Base-by-base conservation (phyloP, 2,888 invertebrate genomes). In the Bellardia bayeri region DNA sequence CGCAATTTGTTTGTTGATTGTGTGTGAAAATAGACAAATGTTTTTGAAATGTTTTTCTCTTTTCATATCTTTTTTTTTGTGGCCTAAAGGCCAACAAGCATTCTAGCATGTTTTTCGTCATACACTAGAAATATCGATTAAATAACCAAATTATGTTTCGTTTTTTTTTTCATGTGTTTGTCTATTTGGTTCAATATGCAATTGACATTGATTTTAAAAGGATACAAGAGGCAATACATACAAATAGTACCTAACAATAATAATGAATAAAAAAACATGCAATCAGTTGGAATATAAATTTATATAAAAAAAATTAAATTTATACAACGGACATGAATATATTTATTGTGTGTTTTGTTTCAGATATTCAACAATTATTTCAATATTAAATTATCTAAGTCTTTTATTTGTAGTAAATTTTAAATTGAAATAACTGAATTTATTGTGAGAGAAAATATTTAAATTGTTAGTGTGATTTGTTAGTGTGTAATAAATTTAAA, bases 121-220 rank as follows among this genome's bases (percentile, higher is more conserved):
- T 49, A 64, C 66, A 80, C 68, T 56, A 71, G 40, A 72, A 81
- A 76, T 87, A 83, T 87, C 86, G 83, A 83, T 87, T 83, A 83
- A 83, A 87, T 83, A 87, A 83, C 76, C 58, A 83, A 87, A 86
- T 74, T 82, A 75, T 79, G 64, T 68, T 82, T 69, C 16, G 3
- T 16, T 45, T 69, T 58, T 61, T 61, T n/a, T 56, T 68, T 23
- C 23, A 23, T 23, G 23, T 11, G 5, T 68, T 58, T 23, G 40
- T 79, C n/a, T 75, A 69, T 56, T 69, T 30, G 23, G 8, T 63
- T 76, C 66, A 79, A 79, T 69, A 75, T 85, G 71, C 80, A 85
- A 85, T 75, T 85, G 85, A 80, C 85, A 85, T 85, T 85, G 85
- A 85, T 85, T 80, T 80, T 63, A 68, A 74, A 85, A 80, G 68